A percentile compares a stretch with the other conserved stretches of the same genome.
Evolutionary conservation across 2,888 invertebrate genomes (phyloP).

Genomic region (Hyles lineata): DNA sequence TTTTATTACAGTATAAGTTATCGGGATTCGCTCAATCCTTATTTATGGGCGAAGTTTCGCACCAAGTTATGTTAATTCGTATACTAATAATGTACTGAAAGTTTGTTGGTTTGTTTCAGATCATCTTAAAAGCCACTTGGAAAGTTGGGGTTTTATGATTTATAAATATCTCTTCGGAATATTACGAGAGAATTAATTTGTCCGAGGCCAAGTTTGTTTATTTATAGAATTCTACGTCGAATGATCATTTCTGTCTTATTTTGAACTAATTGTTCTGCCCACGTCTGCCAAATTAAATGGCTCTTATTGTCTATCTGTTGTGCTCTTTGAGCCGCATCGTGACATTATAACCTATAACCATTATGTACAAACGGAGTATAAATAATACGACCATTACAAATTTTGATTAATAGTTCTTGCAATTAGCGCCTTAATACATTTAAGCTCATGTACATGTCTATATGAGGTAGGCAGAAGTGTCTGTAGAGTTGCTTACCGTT

Average conservation of each 20-base stretch:
- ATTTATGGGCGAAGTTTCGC: conserved; percentile 37
- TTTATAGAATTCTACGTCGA: neutral
- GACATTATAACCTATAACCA: too few species aligned
- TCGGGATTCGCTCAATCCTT: conserved; percentile 37
- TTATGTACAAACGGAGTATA: too few species aligned
- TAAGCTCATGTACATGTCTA: too few species aligned
- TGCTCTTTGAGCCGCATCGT: too few species aligned
- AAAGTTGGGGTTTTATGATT: conserved; percentile 37
- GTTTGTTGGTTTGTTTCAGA: conserved; percentile 49
- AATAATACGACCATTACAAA: too few species aligned
- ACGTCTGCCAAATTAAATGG: too few species aligned
- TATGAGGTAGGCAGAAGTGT: too few species aligned
- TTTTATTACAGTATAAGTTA: conserved; percentile 31
- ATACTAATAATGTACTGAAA: conserved; percentile 45
- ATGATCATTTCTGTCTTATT: neutral
- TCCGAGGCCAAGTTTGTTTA: neutral
- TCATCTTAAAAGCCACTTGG: conserved; percentile 48
- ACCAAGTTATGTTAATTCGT: conserved; percentile 46
- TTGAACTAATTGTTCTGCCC: neutral
- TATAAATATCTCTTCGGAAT: conserved; percentile 31
- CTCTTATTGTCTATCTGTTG: too few species aligned
- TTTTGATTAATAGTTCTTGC: too few species aligned
- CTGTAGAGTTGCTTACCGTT: too few species aligned
- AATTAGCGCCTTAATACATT: too few species aligned
- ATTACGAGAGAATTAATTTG: conserved; percentile 23